Conservation (phyloP, 2,797 vertebrate genomes). For the Xenentodon cancila region DNA sequence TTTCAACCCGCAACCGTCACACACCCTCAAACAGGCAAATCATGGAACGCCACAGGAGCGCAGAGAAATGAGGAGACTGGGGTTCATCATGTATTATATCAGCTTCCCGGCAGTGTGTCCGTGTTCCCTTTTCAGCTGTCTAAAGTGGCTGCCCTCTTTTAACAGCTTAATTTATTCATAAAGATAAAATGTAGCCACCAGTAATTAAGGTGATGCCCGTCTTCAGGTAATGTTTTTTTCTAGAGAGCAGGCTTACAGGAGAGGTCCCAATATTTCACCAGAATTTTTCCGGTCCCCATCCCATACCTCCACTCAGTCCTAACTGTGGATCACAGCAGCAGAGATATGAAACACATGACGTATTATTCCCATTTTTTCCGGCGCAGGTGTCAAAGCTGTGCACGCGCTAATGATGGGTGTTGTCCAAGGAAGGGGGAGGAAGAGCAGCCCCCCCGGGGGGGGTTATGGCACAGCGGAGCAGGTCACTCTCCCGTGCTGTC, state of each 20-base stretch:
- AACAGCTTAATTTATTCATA: too few relatives aligned
- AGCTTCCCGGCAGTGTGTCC: constrained; percentile 27
- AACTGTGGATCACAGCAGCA: constrained; percentile 55
- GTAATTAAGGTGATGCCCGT: not conserved
- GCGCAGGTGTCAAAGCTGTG: constrained; percentile 72
- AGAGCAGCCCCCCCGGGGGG: constrained; percentile 50
- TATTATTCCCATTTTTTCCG: constrained; percentile 68
- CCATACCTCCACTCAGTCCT: constrained; percentile 41
- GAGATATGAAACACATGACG: constrained; percentile 68
- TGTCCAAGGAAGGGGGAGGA: constrained; percentile 55
- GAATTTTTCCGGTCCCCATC: constrained; percentile 62
- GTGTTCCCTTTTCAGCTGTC: not conserved
- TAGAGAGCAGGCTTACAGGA: constrained; percentile 21
- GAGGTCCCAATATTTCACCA: constrained; percentile 35
- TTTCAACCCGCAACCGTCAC: constrained; percentile 57
- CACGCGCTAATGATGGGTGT: constrained; percentile 65
- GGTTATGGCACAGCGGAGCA: constrained; percentile 35
- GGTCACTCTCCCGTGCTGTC: constrained; percentile 44
- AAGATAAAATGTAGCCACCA: too few relatives aligned
- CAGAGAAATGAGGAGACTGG: constrained; percentile 39
- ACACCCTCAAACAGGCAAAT: constrained; percentile 44
- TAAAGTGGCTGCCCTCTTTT: not conserved
- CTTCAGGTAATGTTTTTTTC: not conserved
- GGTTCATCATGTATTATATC: constrained; percentile 62
- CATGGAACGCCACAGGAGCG: not conserved